A percentile compares a stretch with the other conserved stretches of the same genome.
Conservation (phyloP, 2,888 invertebrate species). For the Cremastobaeus sp. region DNA sequence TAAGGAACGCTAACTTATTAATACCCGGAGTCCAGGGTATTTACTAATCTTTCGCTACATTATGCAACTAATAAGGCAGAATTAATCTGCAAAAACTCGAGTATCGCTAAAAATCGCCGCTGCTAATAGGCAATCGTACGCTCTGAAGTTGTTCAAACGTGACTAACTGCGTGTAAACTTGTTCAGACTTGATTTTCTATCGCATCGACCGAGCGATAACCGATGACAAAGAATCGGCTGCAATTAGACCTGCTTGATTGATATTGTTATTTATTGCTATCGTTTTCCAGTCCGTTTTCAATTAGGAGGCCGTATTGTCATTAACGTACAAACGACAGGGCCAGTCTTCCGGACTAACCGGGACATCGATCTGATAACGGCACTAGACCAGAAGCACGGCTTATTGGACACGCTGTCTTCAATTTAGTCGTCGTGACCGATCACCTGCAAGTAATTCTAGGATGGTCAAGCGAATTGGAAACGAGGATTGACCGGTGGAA, state of each 20-base stretch:
- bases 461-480: slow-evolving; percentile 44
- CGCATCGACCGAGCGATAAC: slow-evolving; percentile 5
- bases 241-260: not conserved
- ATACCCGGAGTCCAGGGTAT: too few relatives aligned
- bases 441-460: slow-evolving; percentile 57
- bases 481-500: slow-evolving; percentile 27
- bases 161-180: slow-evolving; percentile 9
- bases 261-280: too few relatives aligned
- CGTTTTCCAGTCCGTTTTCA: too few relatives aligned
- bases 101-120: too few relatives aligned
- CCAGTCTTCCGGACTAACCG: slow-evolving; percentile 75
- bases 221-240: not conserved
- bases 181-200: slow-evolving; percentile 1
- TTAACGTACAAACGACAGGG: slow-evolving; percentile 75
- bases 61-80: too few relatives aligned
- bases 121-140: too few relatives aligned
- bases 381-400: slow-evolving; percentile 44
- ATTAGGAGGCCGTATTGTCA: slow-evolving; percentile 76
- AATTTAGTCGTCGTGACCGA: slow-evolving; percentile 58
- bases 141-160: slow-evolving; percentile 7
- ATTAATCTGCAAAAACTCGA: too few relatives aligned
- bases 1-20: too few relatives aligned
- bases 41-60: too few relatives aligned
- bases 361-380: slow-evolving; percentile 70
- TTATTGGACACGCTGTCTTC: slow-evolving; percentile 58